Conservation (phyloP, 2,797 vertebrate genomes). For the Corythornis leucogaster region DNA sequence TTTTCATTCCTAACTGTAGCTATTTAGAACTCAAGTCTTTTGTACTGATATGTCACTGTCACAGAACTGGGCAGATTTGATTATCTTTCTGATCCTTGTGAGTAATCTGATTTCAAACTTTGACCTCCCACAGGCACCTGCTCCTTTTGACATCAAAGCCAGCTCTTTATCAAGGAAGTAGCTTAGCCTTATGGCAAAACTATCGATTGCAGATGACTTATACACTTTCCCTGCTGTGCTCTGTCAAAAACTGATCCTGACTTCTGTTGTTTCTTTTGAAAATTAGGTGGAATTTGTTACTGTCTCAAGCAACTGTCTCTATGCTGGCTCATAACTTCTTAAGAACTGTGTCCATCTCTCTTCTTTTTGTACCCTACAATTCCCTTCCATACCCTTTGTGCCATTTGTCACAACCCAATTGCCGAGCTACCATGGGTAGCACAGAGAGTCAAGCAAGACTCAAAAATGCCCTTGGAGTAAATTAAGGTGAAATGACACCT, state of each 20-base stretch:
- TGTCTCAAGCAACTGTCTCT: slow-evolving; percentile 37
- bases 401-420: too few species aligned
- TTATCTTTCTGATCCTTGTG: slow-evolving; percentile 71
- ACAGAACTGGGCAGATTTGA: slow-evolving; percentile 65
- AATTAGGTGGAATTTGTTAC: slow-evolving; percentile 61
- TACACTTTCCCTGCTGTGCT: slow-evolving; percentile 39
- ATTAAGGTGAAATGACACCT: too few species aligned
- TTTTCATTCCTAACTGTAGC: slow-evolving; percentile 60
- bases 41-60: slow-evolving; percentile 62
- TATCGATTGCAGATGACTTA: slow-evolving; percentile 64
- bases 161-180: slow-evolving; percentile 64
- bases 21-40: slow-evolving; percentile 64
- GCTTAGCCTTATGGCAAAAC: slow-evolving; percentile 69
- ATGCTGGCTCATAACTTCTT: neutral
- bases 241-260: slow-evolving; percentile 47
- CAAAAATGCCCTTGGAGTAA: too few species aligned
- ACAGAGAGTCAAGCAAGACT: too few species aligned
- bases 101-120: slow-evolving; percentile 69
- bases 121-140: slow-evolving; percentile 67
- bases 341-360: neutral
- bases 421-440: too few species aligned
- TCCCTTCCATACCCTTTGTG: neutral
- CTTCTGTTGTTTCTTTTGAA: slow-evolving; percentile 52
- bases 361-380: neutral
- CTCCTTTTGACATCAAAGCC: slow-evolving; percentile 65